phyloP scores from a whole-genome alignment of 2,113 vertebrate species.

The Tamias sibiricus region DNA sequence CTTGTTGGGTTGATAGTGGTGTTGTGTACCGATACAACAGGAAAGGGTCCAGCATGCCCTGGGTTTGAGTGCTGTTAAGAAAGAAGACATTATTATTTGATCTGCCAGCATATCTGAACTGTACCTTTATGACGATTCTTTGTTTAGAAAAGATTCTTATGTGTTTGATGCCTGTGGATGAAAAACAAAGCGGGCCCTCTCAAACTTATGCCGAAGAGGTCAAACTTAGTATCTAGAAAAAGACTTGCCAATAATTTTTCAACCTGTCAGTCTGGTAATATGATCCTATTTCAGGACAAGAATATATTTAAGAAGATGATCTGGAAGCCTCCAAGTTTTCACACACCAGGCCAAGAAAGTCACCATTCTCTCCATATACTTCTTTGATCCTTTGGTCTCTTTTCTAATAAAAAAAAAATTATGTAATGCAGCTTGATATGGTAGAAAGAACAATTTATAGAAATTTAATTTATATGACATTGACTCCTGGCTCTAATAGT shows the following conservation, averaged over 20 bases:
- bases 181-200: background rate
- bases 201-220: background rate
- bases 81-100: slow-evolving; percentile 59
- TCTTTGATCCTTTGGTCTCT: background rate
- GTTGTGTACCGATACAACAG: slow-evolving; percentile 97
- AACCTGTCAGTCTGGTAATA: background rate
- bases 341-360: slow-evolving; percentile 1
- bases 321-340: background rate
- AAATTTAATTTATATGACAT: slow-evolving; percentile 13
- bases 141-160: background rate
- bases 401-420: slow-evolving; percentile 42
- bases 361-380: background rate
- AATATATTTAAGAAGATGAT: background rate
- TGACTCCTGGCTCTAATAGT: background rate
- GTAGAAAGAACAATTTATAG: slow-evolving; percentile 4
- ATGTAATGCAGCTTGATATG: background rate
- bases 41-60: slow-evolving; percentile 97
- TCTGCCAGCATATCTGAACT: background rate
- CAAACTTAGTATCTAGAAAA: slow-evolving; percentile 25
- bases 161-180: background rate
- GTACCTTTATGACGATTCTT: background rate
- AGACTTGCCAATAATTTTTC: background rate
- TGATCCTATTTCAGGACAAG: slow-evolving; percentile 18
- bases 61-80: slow-evolving; percentile 96
- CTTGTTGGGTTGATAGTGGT: slow-evolving; percentile 96